Conservation (phyloP, 2,797 vertebrate genomes). For the Poeciliopsis turneri region DNA sequence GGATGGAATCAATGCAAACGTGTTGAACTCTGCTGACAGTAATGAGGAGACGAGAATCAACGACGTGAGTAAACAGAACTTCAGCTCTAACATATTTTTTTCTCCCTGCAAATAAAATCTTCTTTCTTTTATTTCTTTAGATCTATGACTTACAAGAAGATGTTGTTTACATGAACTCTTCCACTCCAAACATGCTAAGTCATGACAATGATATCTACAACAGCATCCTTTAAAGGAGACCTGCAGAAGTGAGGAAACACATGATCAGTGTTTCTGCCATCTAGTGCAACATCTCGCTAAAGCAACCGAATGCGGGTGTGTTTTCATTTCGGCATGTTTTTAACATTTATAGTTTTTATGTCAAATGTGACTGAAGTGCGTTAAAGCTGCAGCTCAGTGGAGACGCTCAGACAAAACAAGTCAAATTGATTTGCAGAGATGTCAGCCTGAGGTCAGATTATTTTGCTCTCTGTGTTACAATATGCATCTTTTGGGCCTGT, state of each 20-base stretch:
- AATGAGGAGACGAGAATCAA: neutral
- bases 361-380: neutral
- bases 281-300: neutral
- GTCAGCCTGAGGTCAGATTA: neutral
- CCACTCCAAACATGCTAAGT: too few species aligned
- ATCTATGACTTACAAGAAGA: neutral
- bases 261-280: neutral
- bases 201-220: neutral
- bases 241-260: neutral
- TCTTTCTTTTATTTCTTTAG: constrained; percentile 2
- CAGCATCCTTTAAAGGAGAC: neutral
- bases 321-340: neutral
- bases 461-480: neutral
- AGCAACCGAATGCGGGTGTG: neutral
- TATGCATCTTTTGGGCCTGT: neutral
- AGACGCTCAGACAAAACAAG: neutral
- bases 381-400: neutral
- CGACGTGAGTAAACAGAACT: neutral
- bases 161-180: neutral
- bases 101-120: neutral
- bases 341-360: neutral
- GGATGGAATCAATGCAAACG: neutral
- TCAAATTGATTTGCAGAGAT: neutral
- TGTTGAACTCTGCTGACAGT: too few species aligned
- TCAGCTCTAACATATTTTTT: neutral